These are phyloP conservation scores for Toxotes jaculatrix DNA, from an alignment of 2,113 vertebrate genomes.

Conservation along the genomic window DNA sequence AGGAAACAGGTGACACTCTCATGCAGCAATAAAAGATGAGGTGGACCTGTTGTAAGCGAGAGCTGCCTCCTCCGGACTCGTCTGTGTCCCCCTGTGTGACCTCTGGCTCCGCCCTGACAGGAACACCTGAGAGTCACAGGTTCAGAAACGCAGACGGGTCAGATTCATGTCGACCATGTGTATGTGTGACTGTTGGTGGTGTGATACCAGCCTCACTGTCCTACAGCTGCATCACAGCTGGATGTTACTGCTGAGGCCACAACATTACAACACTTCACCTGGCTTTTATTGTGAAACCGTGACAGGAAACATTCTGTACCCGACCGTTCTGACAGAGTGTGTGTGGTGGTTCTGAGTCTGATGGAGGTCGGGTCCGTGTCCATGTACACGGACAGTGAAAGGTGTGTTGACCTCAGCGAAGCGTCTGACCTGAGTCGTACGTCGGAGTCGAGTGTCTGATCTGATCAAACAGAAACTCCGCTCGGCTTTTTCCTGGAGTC, in stretches of 20 bases:
- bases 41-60: conserved; percentile 4
- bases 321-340: too few relatives aligned
- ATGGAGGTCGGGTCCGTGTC: too few relatives aligned
- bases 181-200: too few relatives aligned
- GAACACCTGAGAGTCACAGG: conserved; percentile 21
- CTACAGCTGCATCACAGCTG: background rate
- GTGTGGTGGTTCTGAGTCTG: too few relatives aligned
- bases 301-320: too few relatives aligned
- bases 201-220: too few relatives aligned
- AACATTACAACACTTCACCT: too few relatives aligned
- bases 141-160: background rate
- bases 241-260: background rate
- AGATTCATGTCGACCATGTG: too few relatives aligned
- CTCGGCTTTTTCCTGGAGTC: background rate
- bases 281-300: too few relatives aligned
- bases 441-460: conserved; percentile 8
- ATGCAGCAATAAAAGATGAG: background rate
- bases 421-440: conserved; percentile 24
- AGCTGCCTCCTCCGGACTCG: background rate
- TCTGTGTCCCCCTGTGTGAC: background rate
- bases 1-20: background rate
- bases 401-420: too few relatives aligned
- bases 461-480: conserved; percentile 66
- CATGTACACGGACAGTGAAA: too few relatives aligned
- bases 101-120: background rate